These are phyloP conservation scores for Xanthia togata DNA, from an alignment of 2,888 invertebrate species.

Conservation along the genomic window DNA sequence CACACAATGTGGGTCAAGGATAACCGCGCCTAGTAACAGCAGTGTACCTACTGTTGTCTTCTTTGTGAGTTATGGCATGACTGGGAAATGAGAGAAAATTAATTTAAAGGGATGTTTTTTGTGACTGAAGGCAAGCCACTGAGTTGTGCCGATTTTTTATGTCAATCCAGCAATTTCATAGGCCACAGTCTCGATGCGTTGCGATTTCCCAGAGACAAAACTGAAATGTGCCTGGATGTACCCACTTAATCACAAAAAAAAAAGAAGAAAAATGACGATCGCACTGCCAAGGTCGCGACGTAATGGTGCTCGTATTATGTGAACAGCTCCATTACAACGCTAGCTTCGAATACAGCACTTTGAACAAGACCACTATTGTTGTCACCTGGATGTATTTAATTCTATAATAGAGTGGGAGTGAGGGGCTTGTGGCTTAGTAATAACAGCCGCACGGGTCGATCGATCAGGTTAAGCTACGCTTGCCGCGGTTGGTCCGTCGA, in stretches of 20 bases:
- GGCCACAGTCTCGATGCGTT: too few species aligned
- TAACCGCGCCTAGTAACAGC: slow-evolving; percentile 42
- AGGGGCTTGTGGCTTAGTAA: too few species aligned
- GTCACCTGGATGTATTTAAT: background rate
- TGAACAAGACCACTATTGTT: background rate
- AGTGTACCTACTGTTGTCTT: background rate
- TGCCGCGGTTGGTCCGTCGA: too few species aligned
- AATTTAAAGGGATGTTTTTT: background rate
- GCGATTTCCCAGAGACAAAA: too few species aligned
- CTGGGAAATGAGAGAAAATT: background rate
- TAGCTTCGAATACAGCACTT: background rate
- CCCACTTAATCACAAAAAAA: background rate
- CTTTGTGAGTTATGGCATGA: slow-evolving; percentile 8
- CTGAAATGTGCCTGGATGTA: background rate
- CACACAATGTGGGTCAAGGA: slow-evolving; percentile 59
- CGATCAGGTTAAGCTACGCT: too few species aligned
- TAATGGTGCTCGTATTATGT: background rate
- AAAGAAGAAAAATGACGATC: background rate
- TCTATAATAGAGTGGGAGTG: background rate
- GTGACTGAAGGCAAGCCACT: background rate
- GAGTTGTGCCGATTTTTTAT: too few species aligned
- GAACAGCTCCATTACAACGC: background rate
- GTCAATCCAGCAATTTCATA: too few species aligned
- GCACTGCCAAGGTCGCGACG: background rate
- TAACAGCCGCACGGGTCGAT: too few species aligned